These are phyloP conservation scores for Spizella passerina DNA, from an alignment of 2,797 vertebrate genomes.

Conservation along the genomic window DNA sequence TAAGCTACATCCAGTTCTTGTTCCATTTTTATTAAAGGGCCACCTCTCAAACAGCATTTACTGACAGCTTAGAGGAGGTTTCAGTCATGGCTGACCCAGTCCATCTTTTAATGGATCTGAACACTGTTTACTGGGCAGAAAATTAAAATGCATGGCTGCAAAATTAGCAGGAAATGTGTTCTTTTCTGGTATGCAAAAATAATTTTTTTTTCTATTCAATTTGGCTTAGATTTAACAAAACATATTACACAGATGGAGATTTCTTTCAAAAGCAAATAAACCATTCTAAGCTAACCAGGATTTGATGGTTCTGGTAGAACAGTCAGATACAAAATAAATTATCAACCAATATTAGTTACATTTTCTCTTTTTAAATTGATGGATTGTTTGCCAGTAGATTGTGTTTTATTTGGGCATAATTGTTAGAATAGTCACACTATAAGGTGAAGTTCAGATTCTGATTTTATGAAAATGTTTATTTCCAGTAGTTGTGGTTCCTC, in stretches of 20 bases:
- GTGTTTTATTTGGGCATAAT: background rate
- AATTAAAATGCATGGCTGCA: background rate
- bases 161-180: background rate
- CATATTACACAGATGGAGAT: background rate
- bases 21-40: background rate
- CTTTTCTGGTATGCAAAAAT: background rate
- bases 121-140: background rate
- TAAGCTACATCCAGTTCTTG: background rate
- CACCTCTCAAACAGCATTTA: background rate
- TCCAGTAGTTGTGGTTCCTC: background rate
- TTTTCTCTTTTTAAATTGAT: background rate
- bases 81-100: background rate
- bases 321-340: background rate
- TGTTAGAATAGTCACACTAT: background rate
- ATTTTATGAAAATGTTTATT: background rate
- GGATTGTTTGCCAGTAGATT: background rate
- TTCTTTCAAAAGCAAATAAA: constrained; percentile 1
- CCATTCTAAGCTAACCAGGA: background rate
- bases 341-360: background rate
- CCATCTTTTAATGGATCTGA: background rate
- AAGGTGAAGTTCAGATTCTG: background rate
- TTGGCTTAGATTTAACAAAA: constrained; percentile 8
- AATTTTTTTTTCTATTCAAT: background rate
- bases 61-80: background rate
- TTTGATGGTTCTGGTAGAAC: background rate